These are phyloP conservation scores for Tapera naevia DNA, from an alignment of 2,797 vertebrate species.

Conservation along the genomic window DNA sequence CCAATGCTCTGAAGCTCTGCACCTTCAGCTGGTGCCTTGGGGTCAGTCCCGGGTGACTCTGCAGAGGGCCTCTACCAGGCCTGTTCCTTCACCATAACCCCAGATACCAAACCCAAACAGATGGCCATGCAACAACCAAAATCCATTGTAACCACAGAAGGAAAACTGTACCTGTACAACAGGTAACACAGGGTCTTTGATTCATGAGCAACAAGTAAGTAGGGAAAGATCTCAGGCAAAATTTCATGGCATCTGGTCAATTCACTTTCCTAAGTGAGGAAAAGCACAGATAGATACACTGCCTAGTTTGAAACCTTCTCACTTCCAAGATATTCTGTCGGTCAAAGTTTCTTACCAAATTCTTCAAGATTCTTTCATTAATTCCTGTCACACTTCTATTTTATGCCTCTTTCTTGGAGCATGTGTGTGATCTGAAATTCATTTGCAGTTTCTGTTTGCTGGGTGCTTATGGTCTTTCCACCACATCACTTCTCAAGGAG, in stretches of 20 bases:
- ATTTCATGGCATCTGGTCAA: not conserved
- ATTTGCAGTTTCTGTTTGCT: not conserved
- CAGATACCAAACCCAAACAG: not conserved
- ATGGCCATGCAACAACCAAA: not conserved
- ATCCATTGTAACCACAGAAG: not conserved
- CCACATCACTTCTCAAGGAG: not conserved
- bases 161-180: not conserved
- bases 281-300: not conserved
- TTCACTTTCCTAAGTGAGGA: not conserved
- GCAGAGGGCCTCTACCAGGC: not conserved
- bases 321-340: not conserved
- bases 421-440: accelerated
- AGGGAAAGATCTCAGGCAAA: not conserved
- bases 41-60: not conserved
- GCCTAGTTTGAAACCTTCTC: not conserved
- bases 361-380: not conserved
- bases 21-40: not conserved
- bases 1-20: not conserved
- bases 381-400: not conserved
- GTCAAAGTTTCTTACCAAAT: not conserved
- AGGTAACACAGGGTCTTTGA: not conserved
- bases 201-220: not conserved
- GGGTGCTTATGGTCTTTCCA: not conserved
- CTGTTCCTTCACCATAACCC: not conserved
- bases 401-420: not conserved